Base-by-base conservation (phyloP, 2,888 invertebrate genomes). In the Zonitis immaculata region DNA sequence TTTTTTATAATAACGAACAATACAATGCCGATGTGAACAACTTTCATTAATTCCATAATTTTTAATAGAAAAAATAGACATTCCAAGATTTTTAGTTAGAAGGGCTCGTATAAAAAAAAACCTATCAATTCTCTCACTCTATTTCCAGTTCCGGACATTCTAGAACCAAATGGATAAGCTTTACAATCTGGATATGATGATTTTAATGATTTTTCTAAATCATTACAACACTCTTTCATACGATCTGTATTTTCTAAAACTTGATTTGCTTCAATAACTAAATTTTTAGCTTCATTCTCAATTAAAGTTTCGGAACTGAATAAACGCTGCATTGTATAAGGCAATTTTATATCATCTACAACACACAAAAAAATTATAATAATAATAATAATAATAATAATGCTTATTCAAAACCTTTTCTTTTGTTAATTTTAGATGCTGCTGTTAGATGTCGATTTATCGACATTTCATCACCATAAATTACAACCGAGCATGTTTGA, bases 91-190 rank as follows among this genome's bases (percentile, higher is more conserved):
- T n/a, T n/a, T n/a, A n/a, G n/a, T n/a, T n/a, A n/a, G n/a, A n/a
- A n/a, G n/a, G n/a, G n/a, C n/a, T n/a, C n/a, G n/a, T n/a, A n/a
- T n/a, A n/a, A n/a, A n/a, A n/a, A n/a, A n/a, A n/a, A n/a, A n/a
- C n/a, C n/a, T n/a, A n/a, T n/a, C n/a, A n/a, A n/a, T n/a, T n/a
- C n/a, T 26, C 56, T 52, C 49, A 71, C 75, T 22, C 66, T 61
- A 18, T 72, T 75, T 6, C 79, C 81, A 25, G 83, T 68, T 2
- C 82, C 82, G 20, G 79, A 78, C 1, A 80, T 70, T 39, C 83
- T 76, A 0, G 85, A 85, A 6, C 86, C 86, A 68, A 83, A 85
- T n/a, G 78, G 76, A 66, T 80, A 76, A 6, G 78, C 74, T 60
- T 78, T 77, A 42, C 79, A 69, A 11, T 68, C 50, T 1, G 63